Evolutionary conservation across 2,888 invertebrate species (phyloP), one percentile per base, ranked within the genome.

Genomic region (Agrochola macilenta): DNA sequence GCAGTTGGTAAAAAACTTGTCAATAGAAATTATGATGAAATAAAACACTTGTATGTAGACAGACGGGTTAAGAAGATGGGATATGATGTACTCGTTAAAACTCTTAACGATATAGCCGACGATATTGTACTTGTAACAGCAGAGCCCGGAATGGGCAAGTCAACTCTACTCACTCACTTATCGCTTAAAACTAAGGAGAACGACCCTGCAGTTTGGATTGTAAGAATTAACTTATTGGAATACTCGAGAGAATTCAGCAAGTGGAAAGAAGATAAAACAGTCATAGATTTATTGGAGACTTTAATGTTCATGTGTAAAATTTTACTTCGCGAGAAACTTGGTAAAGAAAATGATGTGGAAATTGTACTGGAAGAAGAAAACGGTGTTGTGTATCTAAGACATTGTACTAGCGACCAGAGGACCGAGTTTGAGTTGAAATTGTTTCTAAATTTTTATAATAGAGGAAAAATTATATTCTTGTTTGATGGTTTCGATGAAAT

Each of bases 401-500:
- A 69, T 3, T 76, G 52, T 61, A 8, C 60, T 23, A 65, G 43
- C 5, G 66, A 73, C 20, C 60, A 80, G 11, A 49, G 23, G 54
- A 72, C 57, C 4, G 35, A 26, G 7, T 81, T 81, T 39, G 60
- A 79, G 30, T 30, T 87, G 12, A 74, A 81, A 8, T 20, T 83
- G 26, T 87, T 87, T 63, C 61, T 87, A 7, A 30, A 86, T 61
- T 81, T 69, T 70, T 84, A 39, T 64, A 81, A 80, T 63, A 64
- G 52, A 49, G 23, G 60, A 0, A 72, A 65, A 54, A 30, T 84
- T 1, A 81, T 88, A 68, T 81, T 84, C 61, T 4, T 86, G 3
- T 86, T 86, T 20, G 88, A 88, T 63, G 88, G 88, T 0, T 86
- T 88, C 39, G 88, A 88, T 23, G 88, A 87, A 72, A 82, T 88